A percentile compares a stretch with the other conserved stretches of the same genome.
These are phyloP conservation scores for Choreutis nemorana DNA, from an alignment of 2,888 invertebrate species.

Conservation along the genomic window DNA sequence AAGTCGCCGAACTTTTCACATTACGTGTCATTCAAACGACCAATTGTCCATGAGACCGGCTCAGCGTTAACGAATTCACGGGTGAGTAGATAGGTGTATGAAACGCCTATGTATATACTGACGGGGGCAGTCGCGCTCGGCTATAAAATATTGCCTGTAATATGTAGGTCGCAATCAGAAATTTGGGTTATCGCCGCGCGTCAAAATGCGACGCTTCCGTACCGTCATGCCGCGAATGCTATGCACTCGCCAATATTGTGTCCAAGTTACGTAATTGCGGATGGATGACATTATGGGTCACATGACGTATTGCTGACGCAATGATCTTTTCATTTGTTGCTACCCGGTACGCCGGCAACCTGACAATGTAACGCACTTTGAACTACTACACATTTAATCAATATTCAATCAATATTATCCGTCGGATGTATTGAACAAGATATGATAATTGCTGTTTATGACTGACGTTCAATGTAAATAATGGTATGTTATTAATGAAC, in stretches of 20 bases:
- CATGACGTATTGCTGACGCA: slow-evolving; percentile 23
- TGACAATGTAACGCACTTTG: too few relatives aligned
- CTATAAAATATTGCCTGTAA: slow-evolving; percentile 42
- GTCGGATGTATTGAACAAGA: too few relatives aligned
- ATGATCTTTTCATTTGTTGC: slow-evolving; percentile 13
- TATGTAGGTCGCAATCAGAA: slow-evolving; percentile 58
- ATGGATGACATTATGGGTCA: slow-evolving; percentile 28
- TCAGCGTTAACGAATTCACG: slow-evolving; percentile 23
- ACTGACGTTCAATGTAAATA: too few relatives aligned
- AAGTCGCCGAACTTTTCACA: slow-evolving; percentile 10
- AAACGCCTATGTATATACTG: slow-evolving; percentile 20
- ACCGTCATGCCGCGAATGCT: slow-evolving; percentile 39
- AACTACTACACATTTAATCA: too few relatives aligned
- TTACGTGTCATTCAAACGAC: slow-evolving; percentile 11
- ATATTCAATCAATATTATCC: too few relatives aligned
- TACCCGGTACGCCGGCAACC: too few relatives aligned
- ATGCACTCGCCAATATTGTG: slow-evolving; percentile 44
- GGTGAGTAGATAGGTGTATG: slow-evolving; percentile 20
- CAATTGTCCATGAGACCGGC: slow-evolving; percentile 9
- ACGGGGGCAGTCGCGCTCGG: slow-evolving; percentile 31
- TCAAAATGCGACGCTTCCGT: slow-evolving; percentile 58
- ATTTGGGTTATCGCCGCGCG: slow-evolving; percentile 62
- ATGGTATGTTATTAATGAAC: too few relatives aligned
- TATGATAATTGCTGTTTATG: too few relatives aligned
- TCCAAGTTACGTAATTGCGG: slow-evolving; percentile 33